Percentiles rank a stretch among this genome's conserved stretches.
Conservation (phyloP, 2,113 vertebrate species). For the Onychorhynchus coronatus region DNA sequence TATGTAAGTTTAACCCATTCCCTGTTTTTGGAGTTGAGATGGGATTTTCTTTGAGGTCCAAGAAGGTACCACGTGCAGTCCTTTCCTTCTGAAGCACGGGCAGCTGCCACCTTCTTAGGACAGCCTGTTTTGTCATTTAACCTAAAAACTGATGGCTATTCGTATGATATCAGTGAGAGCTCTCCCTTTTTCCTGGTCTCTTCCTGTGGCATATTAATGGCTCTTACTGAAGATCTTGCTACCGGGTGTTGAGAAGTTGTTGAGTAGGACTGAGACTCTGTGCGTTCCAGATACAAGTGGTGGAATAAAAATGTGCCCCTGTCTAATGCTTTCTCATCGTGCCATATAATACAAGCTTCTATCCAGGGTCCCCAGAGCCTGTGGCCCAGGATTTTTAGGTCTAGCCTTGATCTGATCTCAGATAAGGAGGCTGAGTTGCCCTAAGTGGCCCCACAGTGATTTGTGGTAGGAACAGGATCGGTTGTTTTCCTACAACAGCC, state of each 20-base stretch:
- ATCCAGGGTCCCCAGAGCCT: background rate
- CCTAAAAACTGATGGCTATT: background rate
- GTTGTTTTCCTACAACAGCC: conserved; percentile 22
- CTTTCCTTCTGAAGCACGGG: background rate
- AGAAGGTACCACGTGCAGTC: background rate
- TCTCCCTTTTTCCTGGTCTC: background rate
- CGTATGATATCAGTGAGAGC: background rate
- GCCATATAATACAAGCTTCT: background rate
- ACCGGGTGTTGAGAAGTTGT: background rate
- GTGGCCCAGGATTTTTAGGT: background rate
- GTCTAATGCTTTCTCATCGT: background rate
- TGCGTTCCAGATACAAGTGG: background rate
- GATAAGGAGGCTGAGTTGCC: background rate
- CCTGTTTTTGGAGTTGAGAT: background rate
- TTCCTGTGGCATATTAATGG: background rate
- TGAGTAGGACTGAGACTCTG: background rate
- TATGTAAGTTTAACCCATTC: background rate
- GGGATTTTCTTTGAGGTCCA: background rate
- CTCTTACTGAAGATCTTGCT: background rate
- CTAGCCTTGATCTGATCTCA: background rate
- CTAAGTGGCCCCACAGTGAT: background rate
- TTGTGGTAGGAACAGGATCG: background rate
- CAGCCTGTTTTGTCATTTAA: background rate
- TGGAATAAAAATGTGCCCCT: background rate
- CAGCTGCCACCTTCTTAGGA: background rate